phyloP scores from a whole-genome alignment of 2,797 vertebrate genomes.

The Argyrosomus regius region DNA sequence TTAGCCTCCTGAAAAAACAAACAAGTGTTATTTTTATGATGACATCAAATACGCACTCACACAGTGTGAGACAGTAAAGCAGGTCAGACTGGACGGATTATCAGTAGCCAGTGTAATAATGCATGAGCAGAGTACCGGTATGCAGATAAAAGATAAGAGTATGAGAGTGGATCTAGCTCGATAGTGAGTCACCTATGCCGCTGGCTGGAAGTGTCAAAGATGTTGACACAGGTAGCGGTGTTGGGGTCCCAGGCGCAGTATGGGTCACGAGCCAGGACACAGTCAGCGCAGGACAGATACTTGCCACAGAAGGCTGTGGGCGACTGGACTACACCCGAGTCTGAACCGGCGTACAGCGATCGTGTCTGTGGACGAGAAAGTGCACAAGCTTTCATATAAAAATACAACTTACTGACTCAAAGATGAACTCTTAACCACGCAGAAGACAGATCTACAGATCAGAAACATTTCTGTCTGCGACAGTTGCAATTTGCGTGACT shows the following conservation, averaged over 20 bases:
- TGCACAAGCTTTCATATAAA: neutral
- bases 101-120: neutral
- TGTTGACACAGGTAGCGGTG: slow-evolving; percentile 81
- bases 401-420: neutral
- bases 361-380: slow-evolving; percentile 70
- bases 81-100: slow-evolving; percentile 48
- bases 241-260: slow-evolving; percentile 93
- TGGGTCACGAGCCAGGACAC: slow-evolving; percentile 93
- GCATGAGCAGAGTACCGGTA: slow-evolving; percentile 18
- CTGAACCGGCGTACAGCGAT: slow-evolving; percentile 93
- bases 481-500: neutral
- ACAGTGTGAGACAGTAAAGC: slow-evolving; percentile 20
- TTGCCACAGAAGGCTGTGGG: slow-evolving; percentile 93
- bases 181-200: slow-evolving; percentile 80
- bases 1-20: slow-evolving; percentile 85
- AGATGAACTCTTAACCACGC: neutral
- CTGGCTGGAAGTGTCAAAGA: slow-evolving; percentile 73
- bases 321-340: slow-evolving; percentile 92
- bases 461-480: neutral
- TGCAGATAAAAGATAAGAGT: neutral
- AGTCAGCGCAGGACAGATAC: slow-evolving; percentile 90
- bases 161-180: neutral
- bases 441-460: neutral
- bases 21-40: slow-evolving; percentile 17
- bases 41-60: slow-evolving; percentile 5